Conservation (phyloP, 23 tunicate genomes). For the Trididemnum miniatum region DNA sequence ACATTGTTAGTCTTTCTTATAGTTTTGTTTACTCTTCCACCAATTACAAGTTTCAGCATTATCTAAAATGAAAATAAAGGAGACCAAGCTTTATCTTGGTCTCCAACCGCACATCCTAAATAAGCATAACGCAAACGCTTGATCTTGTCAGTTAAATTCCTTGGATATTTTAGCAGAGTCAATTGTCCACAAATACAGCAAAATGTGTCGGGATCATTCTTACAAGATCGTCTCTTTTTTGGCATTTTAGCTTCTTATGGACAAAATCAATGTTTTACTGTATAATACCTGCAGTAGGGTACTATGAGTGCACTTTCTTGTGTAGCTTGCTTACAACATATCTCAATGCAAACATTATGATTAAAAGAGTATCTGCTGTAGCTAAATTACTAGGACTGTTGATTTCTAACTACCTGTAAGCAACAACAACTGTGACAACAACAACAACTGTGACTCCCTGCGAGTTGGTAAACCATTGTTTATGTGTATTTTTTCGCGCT, state of each 20-base stretch:
- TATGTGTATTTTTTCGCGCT: too few species aligned
- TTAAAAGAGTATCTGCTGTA: conserved; percentile 20
- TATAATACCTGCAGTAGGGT: conserved; percentile 1
- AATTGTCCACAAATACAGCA: conserved; percentile 33
- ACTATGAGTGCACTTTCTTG: neutral
- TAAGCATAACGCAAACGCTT: conserved; percentile 38
- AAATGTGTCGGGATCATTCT: conserved; percentile 21
- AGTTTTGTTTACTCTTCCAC: too few species aligned
- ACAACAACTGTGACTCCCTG: too few species aligned
- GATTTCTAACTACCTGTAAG: conserved; percentile 2
- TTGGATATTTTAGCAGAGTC: conserved; percentile 1
- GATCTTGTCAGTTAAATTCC: conserved; percentile 23
- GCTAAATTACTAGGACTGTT: conserved; percentile 17
- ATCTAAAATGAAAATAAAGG: too few species aligned
- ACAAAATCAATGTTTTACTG: conserved; percentile 11
- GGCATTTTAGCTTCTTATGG: conserved; percentile 26
- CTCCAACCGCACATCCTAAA: conserved; percentile 51
- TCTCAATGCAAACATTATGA: conserved; percentile 1
- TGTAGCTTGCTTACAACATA: conserved; percentile 18
- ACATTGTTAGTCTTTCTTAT: too few species aligned
- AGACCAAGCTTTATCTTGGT: conserved; percentile 46
- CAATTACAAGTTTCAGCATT: too few species aligned
- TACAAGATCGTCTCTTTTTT: conserved; percentile 26
- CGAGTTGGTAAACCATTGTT: too few species aligned
- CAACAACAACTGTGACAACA: neutral